Base-by-base conservation (phyloP, 2,797 vertebrate genomes). In the Pteropus rufus region DNA sequence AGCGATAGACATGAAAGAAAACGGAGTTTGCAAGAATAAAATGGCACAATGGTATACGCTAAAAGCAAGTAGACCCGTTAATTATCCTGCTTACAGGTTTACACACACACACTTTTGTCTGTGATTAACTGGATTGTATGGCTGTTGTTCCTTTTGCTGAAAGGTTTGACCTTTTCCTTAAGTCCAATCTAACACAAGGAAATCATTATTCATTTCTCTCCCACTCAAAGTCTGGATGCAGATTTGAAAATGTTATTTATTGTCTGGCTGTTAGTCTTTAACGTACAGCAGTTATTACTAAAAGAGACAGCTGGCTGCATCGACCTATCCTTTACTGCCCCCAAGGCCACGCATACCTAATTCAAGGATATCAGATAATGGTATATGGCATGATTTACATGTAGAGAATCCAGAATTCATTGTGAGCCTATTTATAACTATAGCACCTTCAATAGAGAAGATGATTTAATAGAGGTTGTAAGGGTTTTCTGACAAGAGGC, bases 331-430 rank as follows among this genome's bases (percentile, higher is more conserved):
- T 97, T 97, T 92, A 97, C 65, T 24, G 0, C 29, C 96, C 95
- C 90, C 97, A 95, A 94, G 97, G 82, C 93, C 94, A 95, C 1
- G 70, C 58, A 34, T 95, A 87, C 65, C 75, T 97, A 98, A 97
- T 96, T 98, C 96, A 98, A 95, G 96, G 97, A 97, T 96, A 98
- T 96, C 96, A 97, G 97, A 96, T 97, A 98, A 98, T 88, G 89
- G 60, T 96, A 75, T 91, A 83, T 97, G 93, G 69, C 81, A 95
- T 93, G 96, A 98, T 97, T 98, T 98, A 98, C 96, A 98, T 94
- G 91, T 80, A 88, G 82, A 96, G 94, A 98, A 98, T 97, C 96
- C 83, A 96, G 94, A 98, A 98, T 98, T 97, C 95, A 95, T 96
- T 97, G 97, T 97, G 94, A 97, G 97, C 14, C 77, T 98, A 97